Evolutionary conservation across 2,113 vertebrate genomes (phyloP).

Genomic region (Channa maculata): DNA sequence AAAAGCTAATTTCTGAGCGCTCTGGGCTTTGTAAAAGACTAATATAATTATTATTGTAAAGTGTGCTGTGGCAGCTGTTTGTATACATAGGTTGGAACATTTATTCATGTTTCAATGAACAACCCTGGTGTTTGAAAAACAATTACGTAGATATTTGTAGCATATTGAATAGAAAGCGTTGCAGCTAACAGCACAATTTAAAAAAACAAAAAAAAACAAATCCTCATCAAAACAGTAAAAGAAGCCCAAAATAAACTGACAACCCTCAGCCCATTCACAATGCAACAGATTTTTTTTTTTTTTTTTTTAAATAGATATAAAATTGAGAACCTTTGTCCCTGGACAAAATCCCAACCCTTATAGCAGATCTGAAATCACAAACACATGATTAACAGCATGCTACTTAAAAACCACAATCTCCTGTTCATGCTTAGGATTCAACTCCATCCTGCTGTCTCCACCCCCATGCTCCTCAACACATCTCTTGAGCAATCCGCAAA

Average conservation of each 20-base stretch:
- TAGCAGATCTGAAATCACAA: conserved; percentile 67
- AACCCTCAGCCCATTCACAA: conserved; percentile 57
- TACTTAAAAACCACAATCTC: conserved; percentile 59
- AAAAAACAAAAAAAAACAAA: too few species aligned
- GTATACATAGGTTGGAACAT: conserved; percentile 9
- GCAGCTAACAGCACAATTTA: conserved; percentile 55
- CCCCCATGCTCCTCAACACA: conserved; percentile 3
- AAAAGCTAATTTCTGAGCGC: not conserved
- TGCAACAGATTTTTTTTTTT: conserved; percentile 15
- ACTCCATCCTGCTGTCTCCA: conserved; percentile 11
- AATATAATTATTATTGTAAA: not conserved
- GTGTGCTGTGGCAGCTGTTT: conserved; percentile 3
- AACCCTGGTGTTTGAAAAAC: conserved; percentile 37
- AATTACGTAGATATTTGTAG: conserved; percentile 34
- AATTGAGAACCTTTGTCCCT: conserved; percentile 32
- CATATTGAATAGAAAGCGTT: conserved; percentile 47
- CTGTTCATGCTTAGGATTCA: conserved; percentile 52
- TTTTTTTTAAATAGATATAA: conserved; percentile 13
- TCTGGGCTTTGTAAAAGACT: too few species aligned
- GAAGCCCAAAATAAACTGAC: conserved; percentile 10
- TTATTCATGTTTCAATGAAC: not conserved
- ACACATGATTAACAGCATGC: conserved; percentile 64
- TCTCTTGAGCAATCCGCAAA: conserved; percentile 14
- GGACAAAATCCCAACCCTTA: conserved; percentile 46
- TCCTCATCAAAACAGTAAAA: conserved; percentile 39